phyloP scores from a whole-genome alignment of 2,797 vertebrate genomes.

The Tenualosa thibaudeaui region DNA sequence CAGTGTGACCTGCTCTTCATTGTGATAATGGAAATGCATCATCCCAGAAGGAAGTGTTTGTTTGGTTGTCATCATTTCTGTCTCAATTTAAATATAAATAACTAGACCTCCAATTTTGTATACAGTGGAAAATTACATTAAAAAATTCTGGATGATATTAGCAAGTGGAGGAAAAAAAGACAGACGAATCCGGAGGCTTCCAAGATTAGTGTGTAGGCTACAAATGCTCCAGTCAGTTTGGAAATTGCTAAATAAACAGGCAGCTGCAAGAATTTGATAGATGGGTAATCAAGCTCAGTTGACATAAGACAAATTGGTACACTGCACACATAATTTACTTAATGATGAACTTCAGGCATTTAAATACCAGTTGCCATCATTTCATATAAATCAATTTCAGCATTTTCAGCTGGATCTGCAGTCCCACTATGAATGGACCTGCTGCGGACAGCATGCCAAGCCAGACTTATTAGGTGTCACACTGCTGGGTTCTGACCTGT shows the following conservation, averaged over 20 bases:
- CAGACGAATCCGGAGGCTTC: neutral
- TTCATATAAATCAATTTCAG: conserved; percentile 11
- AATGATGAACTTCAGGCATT: conserved; percentile 21
- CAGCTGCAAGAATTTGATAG: conserved; percentile 9
- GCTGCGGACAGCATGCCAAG: conserved; percentile 28
- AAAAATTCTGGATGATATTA: conserved; percentile 1
- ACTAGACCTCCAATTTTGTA: neutral
- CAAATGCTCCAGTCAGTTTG: neutral
- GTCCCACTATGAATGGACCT: conserved; percentile 2
- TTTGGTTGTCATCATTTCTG: neutral
- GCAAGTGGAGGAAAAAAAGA: neutral
- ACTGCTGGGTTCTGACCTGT: conserved; percentile 41
- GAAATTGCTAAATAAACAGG: conserved; percentile 1
- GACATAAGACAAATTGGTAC: conserved; percentile 19
- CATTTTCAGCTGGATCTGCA: conserved; percentile 14
- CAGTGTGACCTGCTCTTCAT: neutral
- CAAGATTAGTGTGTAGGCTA: neutral
- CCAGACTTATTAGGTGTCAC: conserved; percentile 42
- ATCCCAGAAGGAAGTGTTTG: neutral
- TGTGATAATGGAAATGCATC: neutral
- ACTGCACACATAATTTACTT: conserved; percentile 20
- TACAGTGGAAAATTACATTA: neutral
- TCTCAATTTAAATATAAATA: conserved; percentile 22
- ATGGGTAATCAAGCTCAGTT: conserved; percentile 3
- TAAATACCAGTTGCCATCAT: conserved; percentile 19